Base-by-base conservation (phyloP, 2,797 vertebrate genomes). In the Manis crassicaudata region DNA sequence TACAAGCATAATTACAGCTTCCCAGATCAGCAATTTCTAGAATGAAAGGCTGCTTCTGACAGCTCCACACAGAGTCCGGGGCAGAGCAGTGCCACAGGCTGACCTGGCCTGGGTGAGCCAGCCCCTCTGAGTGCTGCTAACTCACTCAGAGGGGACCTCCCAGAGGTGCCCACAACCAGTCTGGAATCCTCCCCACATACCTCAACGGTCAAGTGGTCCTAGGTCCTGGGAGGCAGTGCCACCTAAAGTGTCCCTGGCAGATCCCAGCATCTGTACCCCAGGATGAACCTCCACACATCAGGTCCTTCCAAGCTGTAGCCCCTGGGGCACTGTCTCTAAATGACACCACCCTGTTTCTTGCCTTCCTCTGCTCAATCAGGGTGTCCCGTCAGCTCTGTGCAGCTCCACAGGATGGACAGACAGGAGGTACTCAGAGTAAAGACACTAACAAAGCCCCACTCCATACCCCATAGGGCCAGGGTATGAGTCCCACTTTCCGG, bases 1-100 rank as follows among this genome's bases (percentile, higher is more conserved):
- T 67, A 86, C 60, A 97, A 65, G 94, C 84, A 32, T 89, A 96
- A 96, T 94, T 94, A 90, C 7, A 65, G 94, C 85, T 96, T 97
- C 95, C 96, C 96, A 88, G 79, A 65, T 92, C 91, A 77, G 21
- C 65, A 43, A 11, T 96, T 93, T 97, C 96, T 17, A 62, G 97
- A 92, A 96, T 65, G 93, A 98, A 40, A 82, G 4, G 92, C 58
- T 81, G 14, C 88, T 95, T 94, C 72, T 91, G 97, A 94, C 92
- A 94, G 75, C 16, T 16, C 27, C 2, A 1, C 20, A 3, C 54
- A 5, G 5, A 95, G 86, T 82, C 96, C 96, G 92, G 92, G 76
- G 92, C 97, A 88, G 79, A 92, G 81, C 77, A 46, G 25, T 92
- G 95, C 90, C 89, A 95, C 77, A 21, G 40, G 46, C 77, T n/a